Evolutionary conservation across 2,797 vertebrate species (phyloP).

Genomic region (Oophaga sylvatica): DNA sequence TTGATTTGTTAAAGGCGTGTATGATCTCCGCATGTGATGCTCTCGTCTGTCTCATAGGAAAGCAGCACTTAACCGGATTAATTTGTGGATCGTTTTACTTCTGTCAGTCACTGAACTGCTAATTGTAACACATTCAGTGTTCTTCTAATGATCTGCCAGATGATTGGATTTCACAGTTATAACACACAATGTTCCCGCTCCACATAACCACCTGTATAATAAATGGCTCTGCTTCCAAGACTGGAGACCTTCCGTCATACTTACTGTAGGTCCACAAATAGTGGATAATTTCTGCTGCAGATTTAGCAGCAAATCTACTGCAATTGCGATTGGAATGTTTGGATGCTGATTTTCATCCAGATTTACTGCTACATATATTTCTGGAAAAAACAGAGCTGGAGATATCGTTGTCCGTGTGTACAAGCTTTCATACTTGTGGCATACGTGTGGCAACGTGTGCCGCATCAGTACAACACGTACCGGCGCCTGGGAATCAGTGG

Average conservation of each 20-base stretch:
- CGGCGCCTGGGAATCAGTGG: too few relatives aligned
- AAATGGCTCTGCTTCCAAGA: background rate
- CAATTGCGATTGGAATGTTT: too few relatives aligned
- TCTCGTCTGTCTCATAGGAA: background rate
- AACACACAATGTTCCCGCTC: background rate
- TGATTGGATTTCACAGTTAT: slow-evolving; percentile 3
- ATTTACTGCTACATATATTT: too few relatives aligned
- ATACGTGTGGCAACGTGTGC: too few relatives aligned
- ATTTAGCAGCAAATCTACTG: too few relatives aligned
- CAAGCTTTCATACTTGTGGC: too few relatives aligned
- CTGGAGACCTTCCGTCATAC: background rate
- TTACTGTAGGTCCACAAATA: background rate
- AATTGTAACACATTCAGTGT: slow-evolving; percentile 19
- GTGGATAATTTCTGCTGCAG: too few relatives aligned
- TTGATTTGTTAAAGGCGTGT: slow-evolving; percentile 18
- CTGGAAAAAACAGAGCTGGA: too few relatives aligned
- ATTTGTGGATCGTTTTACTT: slow-evolving; percentile 40
- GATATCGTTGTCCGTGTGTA: too few relatives aligned
- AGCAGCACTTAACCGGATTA: slow-evolving; percentile 37
- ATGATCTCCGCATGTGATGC: background rate
- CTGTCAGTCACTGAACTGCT: slow-evolving; percentile 35
- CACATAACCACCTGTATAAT: background rate
- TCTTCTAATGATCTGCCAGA: background rate
- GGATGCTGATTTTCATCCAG: too few relatives aligned
- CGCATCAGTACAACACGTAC: too few relatives aligned